Evolutionary conservation across 2,113 vertebrate species (phyloP), one percentile per base, ranked within the genome.

Genomic region (Scomber japonicus): DNA sequence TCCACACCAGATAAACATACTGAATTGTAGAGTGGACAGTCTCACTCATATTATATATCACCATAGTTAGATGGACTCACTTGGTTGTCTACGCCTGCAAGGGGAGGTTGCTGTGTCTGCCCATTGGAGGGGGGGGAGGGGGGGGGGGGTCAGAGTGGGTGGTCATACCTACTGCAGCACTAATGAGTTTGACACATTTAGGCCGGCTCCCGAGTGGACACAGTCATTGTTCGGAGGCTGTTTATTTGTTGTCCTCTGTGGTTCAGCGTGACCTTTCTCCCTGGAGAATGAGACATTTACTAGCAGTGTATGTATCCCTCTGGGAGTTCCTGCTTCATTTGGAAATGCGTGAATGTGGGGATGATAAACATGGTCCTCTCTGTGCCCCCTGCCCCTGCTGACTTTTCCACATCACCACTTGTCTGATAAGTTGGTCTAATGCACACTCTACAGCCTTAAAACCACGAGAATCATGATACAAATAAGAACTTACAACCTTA

Each of bases 101-200:
- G 63, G 62, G 48, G 61, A 73, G 35, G 6, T 7, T 40, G 6
- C 35, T 40, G 35, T 44, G 72, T 60, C 85, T 87, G 81, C 67
- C 8, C 8, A 10, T 5, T 13, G 55, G 50, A n/a, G 16, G 56
- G 74, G 27, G 71, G 10, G 56, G 74, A 19, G 71, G 10, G 60
- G 21, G 2, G 48, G 5, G 2, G 31, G 75, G 82, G 81, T 90
- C 87, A 90, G 86, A 44, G 81, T 86, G 91, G 88, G 88, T 83
- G 76, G 84, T 89, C 92, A 56, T 17, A 54, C 86, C 73, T 30
- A 62, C 82, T 60, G 66, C 64, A 61, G 70, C 78, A 62, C 89
- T 95, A 93, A 92, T 94, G 93, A 78, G 44, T 93, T 95, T 60
- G 91, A 84, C 91, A 89, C 65, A 94, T 96, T 95, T 78, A 68